Percentiles rank a stretch among this genome's conserved stretches.
Conservation (phyloP, 1,140 invertebrate species). For the Marisa cornuarietis region DNA sequence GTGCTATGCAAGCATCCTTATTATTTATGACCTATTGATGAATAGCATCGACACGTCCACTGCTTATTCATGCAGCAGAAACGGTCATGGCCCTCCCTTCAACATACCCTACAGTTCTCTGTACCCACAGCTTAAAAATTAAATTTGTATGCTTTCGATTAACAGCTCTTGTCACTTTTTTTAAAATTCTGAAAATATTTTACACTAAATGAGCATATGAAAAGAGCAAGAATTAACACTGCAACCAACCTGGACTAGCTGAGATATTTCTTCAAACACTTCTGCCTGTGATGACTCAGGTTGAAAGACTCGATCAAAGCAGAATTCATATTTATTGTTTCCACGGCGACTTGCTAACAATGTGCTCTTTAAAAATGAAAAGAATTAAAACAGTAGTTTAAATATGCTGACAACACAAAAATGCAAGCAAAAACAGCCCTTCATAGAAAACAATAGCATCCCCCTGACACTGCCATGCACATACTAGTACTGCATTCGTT, state of each 20-base stretch:
- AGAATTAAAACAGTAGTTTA: too few relatives aligned
- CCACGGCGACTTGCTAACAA: constrained; percentile 40
- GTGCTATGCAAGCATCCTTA: too few relatives aligned
- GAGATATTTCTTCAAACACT: constrained; percentile 74
- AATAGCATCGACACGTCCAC: too few relatives aligned
- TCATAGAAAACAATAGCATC: neutral
- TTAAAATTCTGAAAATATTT: neutral
- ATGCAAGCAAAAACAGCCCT: neutral
- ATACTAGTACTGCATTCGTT: too few relatives aligned
- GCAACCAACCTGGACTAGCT: constrained; percentile 71
- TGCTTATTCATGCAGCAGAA: too few relatives aligned
- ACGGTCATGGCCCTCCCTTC: too few relatives aligned
- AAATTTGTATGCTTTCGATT: too few relatives aligned
- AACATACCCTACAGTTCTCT: too few relatives aligned
- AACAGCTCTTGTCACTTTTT: neutral
- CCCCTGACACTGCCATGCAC: neutral
- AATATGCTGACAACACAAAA: neutral
- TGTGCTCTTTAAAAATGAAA: too few relatives aligned
- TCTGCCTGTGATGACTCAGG: constrained; percentile 97
- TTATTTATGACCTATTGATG: too few relatives aligned
- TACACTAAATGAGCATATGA: neutral
- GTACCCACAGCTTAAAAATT: too few relatives aligned
- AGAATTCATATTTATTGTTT: constrained; percentile 54
- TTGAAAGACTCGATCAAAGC: constrained; percentile 92
- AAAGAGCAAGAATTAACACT: neutral